These are phyloP conservation scores for Cassiopea xamachana DNA, from an alignment of 30 jellyfish, hydroid and myxozoan genomes.

Conservation along the genomic window DNA sequence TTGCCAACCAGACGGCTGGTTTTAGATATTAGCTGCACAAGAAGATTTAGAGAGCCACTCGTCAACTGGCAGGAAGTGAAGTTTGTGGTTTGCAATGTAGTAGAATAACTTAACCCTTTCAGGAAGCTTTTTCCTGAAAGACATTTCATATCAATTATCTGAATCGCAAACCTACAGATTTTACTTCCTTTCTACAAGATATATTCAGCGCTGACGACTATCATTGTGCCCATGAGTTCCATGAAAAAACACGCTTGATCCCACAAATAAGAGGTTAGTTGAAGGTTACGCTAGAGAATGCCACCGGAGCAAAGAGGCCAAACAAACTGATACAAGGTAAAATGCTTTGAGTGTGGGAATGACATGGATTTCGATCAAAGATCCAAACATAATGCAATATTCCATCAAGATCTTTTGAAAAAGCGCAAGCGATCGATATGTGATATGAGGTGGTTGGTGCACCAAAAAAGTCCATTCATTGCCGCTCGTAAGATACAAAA, in stretches of 20 bases:
- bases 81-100: background rate
- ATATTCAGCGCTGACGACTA: background rate
- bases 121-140: background rate
- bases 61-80: background rate
- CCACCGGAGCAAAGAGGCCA: slow-evolving; percentile 2
- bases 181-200: background rate
- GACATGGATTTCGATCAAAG: background rate
- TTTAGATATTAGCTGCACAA: background rate
- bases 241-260: slow-evolving; percentile 9
- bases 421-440: background rate
- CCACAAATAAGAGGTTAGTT: slow-evolving; percentile 7
- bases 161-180: background rate
- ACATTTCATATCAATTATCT: background rate
- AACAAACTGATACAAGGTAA: background rate
- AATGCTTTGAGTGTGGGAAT: slow-evolving; percentile 1
- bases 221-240: background rate
- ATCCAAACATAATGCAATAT: background rate
- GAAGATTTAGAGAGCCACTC: background rate
- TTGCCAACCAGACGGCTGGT: background rate
- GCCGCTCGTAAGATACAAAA: slow-evolving; percentile 21
- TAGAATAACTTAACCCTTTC: background rate
- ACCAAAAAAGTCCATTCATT: slow-evolving; percentile 6
- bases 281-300: slow-evolving; percentile 12
- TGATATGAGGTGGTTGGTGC: background rate
- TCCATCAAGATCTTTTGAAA: slow-evolving; percentile 12